phyloP scores from a whole-genome alignment of 2,113 vertebrate genomes.

The Menidia beryllina region DNA sequence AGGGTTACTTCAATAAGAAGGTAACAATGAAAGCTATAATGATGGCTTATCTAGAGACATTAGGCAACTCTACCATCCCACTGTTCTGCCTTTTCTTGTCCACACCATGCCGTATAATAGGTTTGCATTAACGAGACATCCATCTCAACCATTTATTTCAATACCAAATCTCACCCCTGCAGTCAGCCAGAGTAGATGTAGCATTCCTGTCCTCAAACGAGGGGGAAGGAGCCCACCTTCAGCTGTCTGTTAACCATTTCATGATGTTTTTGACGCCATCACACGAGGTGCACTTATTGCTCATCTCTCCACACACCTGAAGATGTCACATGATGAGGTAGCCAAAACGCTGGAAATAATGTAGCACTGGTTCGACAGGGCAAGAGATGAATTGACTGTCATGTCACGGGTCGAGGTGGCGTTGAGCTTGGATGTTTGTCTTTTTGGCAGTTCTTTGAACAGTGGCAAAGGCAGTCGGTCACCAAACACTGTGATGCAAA shows the following conservation, averaged over 20 bases:
- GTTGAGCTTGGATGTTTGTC: constrained; percentile 75
- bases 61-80: constrained; percentile 22
- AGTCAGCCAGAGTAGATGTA: constrained; percentile 74
- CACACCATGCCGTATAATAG: constrained; percentile 34
- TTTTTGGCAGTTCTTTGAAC: constrained; percentile 60
- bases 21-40: constrained; percentile 17
- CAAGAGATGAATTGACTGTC: constrained; percentile 16
- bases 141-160: constrained; percentile 25
- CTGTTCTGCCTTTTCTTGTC: constrained; percentile 40
- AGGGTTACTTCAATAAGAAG: constrained; percentile 44
- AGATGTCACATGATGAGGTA: constrained; percentile 63
- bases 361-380: constrained; percentile 68
- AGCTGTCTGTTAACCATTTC: constrained; percentile 50
- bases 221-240: constrained; percentile 55
- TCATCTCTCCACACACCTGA: constrained; percentile 53
- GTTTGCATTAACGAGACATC: constrained; percentile 41
- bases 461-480: constrained; percentile 75
- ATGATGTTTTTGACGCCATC: constrained; percentile 40
- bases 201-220: constrained; percentile 64
- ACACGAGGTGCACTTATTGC: constrained; percentile 52
- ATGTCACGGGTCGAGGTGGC: constrained; percentile 25
- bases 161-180: constrained; percentile 24
- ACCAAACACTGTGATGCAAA: constrained; percentile 85
- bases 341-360: constrained; percentile 54
- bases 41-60: constrained; percentile 32